A percentile compares a stretch with the other conserved stretches of the same genome.
Evolutionary conservation across 2,797 vertebrate species (phyloP).

Genomic region (Novumbra hubbsi): DNA sequence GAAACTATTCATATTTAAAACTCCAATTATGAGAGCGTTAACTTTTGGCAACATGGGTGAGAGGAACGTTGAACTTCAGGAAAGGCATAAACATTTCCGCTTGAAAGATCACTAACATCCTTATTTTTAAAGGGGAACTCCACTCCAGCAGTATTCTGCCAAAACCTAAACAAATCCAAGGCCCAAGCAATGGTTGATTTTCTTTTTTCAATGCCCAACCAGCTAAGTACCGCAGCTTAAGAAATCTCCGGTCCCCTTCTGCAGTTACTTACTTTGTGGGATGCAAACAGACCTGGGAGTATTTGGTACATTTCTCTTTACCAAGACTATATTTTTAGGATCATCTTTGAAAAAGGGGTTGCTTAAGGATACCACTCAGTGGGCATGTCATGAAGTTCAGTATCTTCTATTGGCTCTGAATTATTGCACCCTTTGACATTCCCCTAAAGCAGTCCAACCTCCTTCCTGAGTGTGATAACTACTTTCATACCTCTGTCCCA

Average conservation of each 20-base stretch:
- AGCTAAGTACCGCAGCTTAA: slow-evolving; percentile 4
- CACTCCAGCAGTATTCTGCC: slow-evolving; percentile 28
- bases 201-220: slow-evolving; percentile 19
- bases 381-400: slow-evolving; percentile 1
- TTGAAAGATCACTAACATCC: slow-evolving; percentile 24
- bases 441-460: not conserved
- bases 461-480: not conserved
- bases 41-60: slow-evolving; percentile 5
- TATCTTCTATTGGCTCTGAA: not conserved
- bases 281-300: slow-evolving; percentile 26
- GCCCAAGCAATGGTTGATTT: slow-evolving; percentile 40
- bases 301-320: slow-evolving; percentile 11
- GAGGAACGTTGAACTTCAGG: slow-evolving; percentile 3
- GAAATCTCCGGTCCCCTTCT: slow-evolving; percentile 14
- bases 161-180: slow-evolving; percentile 39
- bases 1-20: slow-evolving; percentile 10
- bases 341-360: slow-evolving; percentile 21
- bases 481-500: not conserved
- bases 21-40: slow-evolving; percentile 4
- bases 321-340: slow-evolving; percentile 12
- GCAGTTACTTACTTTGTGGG: slow-evolving; percentile 29
- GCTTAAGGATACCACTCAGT: slow-evolving; percentile 27
- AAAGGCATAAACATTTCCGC: slow-evolving; percentile 18
- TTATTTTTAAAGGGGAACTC: slow-evolving; percentile 26
- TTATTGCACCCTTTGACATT: not conserved